Base-by-base conservation (phyloP, 2,797 vertebrate species). In the Phaenicophaeus curvirostris region DNA sequence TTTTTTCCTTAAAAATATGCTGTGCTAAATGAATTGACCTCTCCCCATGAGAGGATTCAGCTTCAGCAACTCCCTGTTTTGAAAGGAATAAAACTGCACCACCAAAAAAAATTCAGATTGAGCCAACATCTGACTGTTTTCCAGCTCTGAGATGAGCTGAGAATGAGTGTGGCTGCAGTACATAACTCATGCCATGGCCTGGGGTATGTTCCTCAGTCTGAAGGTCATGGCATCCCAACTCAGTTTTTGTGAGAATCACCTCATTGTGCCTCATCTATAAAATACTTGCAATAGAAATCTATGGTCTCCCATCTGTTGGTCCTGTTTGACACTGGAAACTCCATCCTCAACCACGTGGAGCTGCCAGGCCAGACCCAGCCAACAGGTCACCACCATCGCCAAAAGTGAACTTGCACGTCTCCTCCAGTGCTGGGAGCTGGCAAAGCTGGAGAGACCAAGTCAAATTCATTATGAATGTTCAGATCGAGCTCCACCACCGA, bases 301-400 rank as follows among this genome's bases (percentile, higher is more conserved):
- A 50, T 46, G 23, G 23, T 27, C 23, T 78, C 15, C 65, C 35
- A 15, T 9, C 59, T 39, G 24, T 15, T 15, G 21, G n/a, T 51
- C 37, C 35, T 62, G 18, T 17, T 57, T 78, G 23, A 33, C 15
- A 33, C 27, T 9, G 21, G 35, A 31, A 74, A 19, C 35, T 37
- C 58, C 58, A 59, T 27, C 35, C 24, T 6, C 8, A 25, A 1
- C 3, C 5, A 0, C 0, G 0, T 3, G 14, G 23, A 9, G 11
- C 31, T 73, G 41, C 10, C 0, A 1, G 59, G 63, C 17, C 1
- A 1, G 33, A 68, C 57, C 27, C 13, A 9, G 51, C 15, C 63
- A 30, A 24, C 0, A 0, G 0, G 0, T 76, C 74, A 41, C 25
- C 11, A 24, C 18, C 54, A 46, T 15, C 2, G 0, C 50, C 51